Evolutionary conservation across 2,888 invertebrate genomes (phyloP), one percentile per base, ranked within the genome.

Genomic region (Chrysopilus asiliformis): DNA sequence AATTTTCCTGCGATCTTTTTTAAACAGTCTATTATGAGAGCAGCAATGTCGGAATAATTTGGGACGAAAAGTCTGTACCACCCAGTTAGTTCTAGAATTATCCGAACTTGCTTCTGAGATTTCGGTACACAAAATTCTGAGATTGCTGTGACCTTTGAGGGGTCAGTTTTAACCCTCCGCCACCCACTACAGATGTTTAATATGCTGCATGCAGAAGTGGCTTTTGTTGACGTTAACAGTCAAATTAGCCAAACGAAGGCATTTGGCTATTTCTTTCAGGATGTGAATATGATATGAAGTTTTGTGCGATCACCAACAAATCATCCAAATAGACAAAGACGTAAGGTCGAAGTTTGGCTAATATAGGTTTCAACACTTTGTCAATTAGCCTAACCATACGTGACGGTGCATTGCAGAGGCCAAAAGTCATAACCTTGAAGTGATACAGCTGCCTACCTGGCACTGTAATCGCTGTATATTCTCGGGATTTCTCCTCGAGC

Each of bases 311-410:
- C 4, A 36, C 15, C 10, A 37, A 14, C 6, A 37, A 15, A 29
- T 31, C 37, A 17, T 37, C 37, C 12, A 37, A 16, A 17, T 37
- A 37, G 6, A 37, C 32, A 24, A 37, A 37, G n/a, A 37, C 26
- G 12, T 22, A 16, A 19, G 25, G 32, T 4, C 25, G 37, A n/a
- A 37, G 18, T 12, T 17, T 14, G 13, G 25, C 27, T 19, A 24
- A 29, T 10, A 36, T 20, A 10, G 31, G n/a, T n/a, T n/a, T n/a
- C n/a, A n/a, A n/a, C n/a, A n/a, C 36, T 7, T 22, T 30, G n/a
- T 36, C 20, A 30, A 36, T 38, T 5, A 32, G 25, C 15, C 38
- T 10, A 28, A 13, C 12, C 36, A 31, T 36, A 10, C 25, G 30
- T 16, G 30, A 18, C 5, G 30, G 26, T 9, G 27, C 36, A 12